Base-by-base conservation (phyloP, 2,888 invertebrate genomes). In the Aphidius colemani region DNA sequence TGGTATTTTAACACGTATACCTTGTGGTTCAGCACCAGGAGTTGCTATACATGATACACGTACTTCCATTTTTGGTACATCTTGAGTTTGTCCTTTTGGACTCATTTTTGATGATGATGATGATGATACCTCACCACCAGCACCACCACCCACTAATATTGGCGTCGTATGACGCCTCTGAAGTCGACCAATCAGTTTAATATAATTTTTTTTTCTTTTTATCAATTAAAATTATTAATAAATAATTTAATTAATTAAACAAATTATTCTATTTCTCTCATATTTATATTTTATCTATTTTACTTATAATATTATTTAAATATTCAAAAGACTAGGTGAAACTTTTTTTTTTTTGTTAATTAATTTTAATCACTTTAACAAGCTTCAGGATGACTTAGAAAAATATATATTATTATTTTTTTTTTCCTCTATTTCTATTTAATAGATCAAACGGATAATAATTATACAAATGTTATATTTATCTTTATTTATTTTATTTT, bases 11-110 rank as follows among this genome's bases (percentile, higher is more conserved):
- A 82, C 80, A 6, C 80, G 72, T 46, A 82, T 72, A 10, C 76
- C 78, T 53, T 78, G 79, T 0, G 82, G 81, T 46, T 79, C 76
- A 9, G 73, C 78, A 3, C 81, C 82, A 0, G 80, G 80, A 6
- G 69, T 60, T 1, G 78, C 48, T 6, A 78, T 74, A 68, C 79
- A 81, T n/a, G 75, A 78, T 39, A 81, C 80, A 63, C 79, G 69
- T 58, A 81, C 81, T 70, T 81, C 81, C 71, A 76, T 76, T 68
- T 80, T 81, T 18, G 70, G 71, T 44, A 69, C 67, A 40, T 78
- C 78, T 68, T 77, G 79, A 48, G 70, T 69, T 13, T 77, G 78
- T 11, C 78, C 79, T 62, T 80, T 80, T 5, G 80, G 80, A 67
- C 80, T 80, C 80, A 81, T 81, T 67, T 71, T 77, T 45, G 68